Evolutionary conservation across 2,888 invertebrate genomes (phyloP).

Genomic region (Ganaspis brasiliensis): DNA sequence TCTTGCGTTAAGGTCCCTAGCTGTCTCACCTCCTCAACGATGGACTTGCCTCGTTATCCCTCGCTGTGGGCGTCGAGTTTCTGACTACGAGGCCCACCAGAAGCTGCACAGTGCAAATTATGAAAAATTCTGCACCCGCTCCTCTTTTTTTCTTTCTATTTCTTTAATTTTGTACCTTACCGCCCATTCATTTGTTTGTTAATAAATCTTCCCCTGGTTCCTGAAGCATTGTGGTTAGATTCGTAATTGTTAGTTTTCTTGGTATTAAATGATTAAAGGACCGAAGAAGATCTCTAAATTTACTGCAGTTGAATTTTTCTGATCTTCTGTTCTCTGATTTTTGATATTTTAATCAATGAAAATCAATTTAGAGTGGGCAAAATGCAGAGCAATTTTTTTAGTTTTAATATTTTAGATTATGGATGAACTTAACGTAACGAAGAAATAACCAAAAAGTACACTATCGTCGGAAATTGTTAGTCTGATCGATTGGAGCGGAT

Average conservation of each 20-base stretch:
- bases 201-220: conserved; percentile 8
- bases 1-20: neutral
- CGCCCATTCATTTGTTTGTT: neutral
- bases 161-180: conserved; percentile 23
- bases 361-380: too few relatives aligned
- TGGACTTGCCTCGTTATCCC: conserved; percentile 71
- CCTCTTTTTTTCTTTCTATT: conserved; percentile 51
- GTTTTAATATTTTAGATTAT: too few relatives aligned
- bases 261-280: too few relatives aligned
- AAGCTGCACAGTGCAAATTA: conserved; percentile 74
- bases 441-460: too few relatives aligned
- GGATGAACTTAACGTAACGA: too few relatives aligned
- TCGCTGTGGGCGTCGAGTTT: conserved; percentile 72
- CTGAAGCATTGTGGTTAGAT: neutral
- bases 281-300: too few relatives aligned
- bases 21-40: conserved; percentile 66
- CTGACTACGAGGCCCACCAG: conserved; percentile 63
- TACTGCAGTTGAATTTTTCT: too few relatives aligned
- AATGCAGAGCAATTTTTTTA: too few relatives aligned
- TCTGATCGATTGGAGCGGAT: too few relatives aligned
- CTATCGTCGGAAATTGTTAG: too few relatives aligned
- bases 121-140: conserved; percentile 65
- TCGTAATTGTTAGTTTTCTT: neutral
- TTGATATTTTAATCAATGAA: too few relatives aligned
- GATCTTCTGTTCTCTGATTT: too few relatives aligned